phyloP scores from a whole-genome alignment of 64 coral and sea anemone genomes.

The Porites australiensis region DNA sequence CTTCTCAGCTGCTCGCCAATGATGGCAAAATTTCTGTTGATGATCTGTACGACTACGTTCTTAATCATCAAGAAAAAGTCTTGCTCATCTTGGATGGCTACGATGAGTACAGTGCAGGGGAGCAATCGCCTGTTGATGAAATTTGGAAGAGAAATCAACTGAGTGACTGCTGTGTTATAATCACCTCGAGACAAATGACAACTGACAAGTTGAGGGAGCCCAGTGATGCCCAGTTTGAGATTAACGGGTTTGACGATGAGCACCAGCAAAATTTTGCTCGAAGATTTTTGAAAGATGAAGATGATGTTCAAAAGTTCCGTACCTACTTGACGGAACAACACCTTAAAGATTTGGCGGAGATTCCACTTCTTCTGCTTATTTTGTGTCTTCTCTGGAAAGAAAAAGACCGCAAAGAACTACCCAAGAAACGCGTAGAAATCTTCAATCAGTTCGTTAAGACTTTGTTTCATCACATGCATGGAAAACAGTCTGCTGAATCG shows the following conservation, averaged over 20 bases:
- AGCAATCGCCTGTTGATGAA: background rate
- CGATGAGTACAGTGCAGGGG: constrained; percentile 9
- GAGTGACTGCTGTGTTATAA: constrained; percentile 3
- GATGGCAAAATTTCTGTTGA: background rate
- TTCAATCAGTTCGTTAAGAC: constrained; percentile 15
- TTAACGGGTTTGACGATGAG: constrained; percentile 34
- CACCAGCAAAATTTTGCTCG: background rate
- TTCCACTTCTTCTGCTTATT: constrained; percentile 51
- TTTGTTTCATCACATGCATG: constrained; percentile 1
- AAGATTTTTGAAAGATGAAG: constrained; percentile 12
- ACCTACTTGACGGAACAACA: background rate
- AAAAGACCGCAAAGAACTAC: background rate
- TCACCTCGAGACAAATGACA: constrained; percentile 16
- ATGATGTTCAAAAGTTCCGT: constrained; percentile 23
- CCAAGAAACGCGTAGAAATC: constrained; percentile 1
- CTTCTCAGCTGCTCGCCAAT: background rate
- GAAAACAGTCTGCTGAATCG: background rate
- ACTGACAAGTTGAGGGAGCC: constrained; percentile 10
- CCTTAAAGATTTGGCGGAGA: constrained; percentile 5
- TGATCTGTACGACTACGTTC: background rate
- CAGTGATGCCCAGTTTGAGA: constrained; percentile 19
- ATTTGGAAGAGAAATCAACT: background rate
- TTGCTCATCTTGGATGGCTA: constrained; percentile 46
- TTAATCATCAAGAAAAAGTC: constrained; percentile 28
- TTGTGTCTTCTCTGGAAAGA: constrained; percentile 55